Base-by-base conservation (phyloP, 2,888 invertebrate species). In the Euclidia mi region DNA sequence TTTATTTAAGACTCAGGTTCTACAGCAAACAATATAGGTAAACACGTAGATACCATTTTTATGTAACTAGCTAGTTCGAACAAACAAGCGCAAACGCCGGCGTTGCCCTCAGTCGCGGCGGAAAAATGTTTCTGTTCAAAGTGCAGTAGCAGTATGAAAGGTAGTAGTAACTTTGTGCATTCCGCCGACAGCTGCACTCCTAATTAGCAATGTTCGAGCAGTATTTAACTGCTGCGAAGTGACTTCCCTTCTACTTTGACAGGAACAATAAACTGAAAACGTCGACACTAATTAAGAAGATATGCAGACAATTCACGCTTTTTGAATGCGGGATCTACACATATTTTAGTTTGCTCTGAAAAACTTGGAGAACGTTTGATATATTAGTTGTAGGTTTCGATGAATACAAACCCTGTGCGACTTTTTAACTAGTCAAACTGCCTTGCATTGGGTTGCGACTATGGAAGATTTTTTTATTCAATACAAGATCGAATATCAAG, bases 181-280 rank as follows among this genome's bases (percentile, higher is more conserved):
- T 61, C 47, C 44, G n/a, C 40, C 60, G 52, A 62, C 68, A 72
- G 74, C 71, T 69, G 63, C 65, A 76, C 82, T 85, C 77, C 81
- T 88, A 89, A 89, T 89, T 89, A 88, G 86, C 80, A 74, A 62
- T 79, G 55, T 72, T 75, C 57, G 43, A 68, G 57, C 52, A 49
- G 60, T 75, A 68, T 80, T 78, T 69, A 76, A 71, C 62, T 43
- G 45, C 49, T 47, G 62, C 50, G 29, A 44, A 43, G 44, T 44
- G 42, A 50, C 50, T 58, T 59, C 46, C 56, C 40, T 43, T 62
- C 14, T 38, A 55, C 71, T 65, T 59, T 70, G 71, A 47, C 12
- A 40, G 40, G 12, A 31, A 61, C 50, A 53, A 58, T 69, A 35
- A 48, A 10, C 41, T 14, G 32, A 34, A 35, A 58, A 68, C 47